Evolutionary conservation across 2,113 vertebrate species (phyloP), one percentile per base, ranked within the genome.

Genomic region (Labeo rohita): DNA sequence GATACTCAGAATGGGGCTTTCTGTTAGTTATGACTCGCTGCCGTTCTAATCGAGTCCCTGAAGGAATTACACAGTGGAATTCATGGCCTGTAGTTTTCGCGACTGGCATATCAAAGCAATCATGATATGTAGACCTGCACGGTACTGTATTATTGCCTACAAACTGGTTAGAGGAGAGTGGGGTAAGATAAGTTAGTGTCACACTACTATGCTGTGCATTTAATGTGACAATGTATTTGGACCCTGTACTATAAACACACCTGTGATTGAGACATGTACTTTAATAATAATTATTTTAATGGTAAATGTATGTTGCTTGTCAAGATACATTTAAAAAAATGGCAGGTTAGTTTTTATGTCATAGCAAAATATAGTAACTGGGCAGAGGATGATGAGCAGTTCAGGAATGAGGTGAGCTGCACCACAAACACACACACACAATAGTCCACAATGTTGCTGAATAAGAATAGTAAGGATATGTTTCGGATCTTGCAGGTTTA

Each of bases 1-100:
- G 84, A 80, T 83, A 56, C 84, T 39, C 74, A 87, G 80, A 91
- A 88, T 86, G 86, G 81, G 86, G 45, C 83, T 84, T 89, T 84
- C 61, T 85, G 52, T 47, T 82, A 43, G 59, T 82, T 85, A 84
- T 77, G 50, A 77, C 50, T 89, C 78, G 54, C 78, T 81, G 28
- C 50, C 85, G 83, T 85, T 85, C 66, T 89, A 87, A 83, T 83
- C 83, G 85, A 85, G 63, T 84, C 85, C 78, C 83, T 77, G 50
- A 79, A 85, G 78, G 8, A 77, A 72, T 21, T 49, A 82, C 59
- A 56, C 23, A 18, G 39, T 81, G 18, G 23, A 70, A 43, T 9
- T 86, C 76, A 52, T 80, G 23, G 45, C 6, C 77, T 9, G 7
- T 45, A 63, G 9, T 63, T 78, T 78, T 43, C 9, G 0, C 18